phyloP scores from a whole-genome alignment of 2,888 invertebrate genomes.

The Cartodere bifasciata region DNA sequence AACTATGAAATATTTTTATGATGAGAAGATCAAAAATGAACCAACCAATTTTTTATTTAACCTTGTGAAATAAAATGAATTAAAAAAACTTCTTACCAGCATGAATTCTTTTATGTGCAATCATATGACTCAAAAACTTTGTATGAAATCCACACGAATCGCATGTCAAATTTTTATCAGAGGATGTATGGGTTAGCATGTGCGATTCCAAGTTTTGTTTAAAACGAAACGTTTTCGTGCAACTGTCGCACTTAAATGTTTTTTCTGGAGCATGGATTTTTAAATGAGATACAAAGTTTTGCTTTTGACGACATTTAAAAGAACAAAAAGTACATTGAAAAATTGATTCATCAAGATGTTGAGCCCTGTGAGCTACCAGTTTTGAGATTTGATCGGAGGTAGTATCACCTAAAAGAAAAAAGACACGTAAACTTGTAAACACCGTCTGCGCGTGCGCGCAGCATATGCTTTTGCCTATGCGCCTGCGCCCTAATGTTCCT shows the following conservation, averaged over 20 bases:
- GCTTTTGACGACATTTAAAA: conserved; percentile 43
- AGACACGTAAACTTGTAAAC: too few species aligned
- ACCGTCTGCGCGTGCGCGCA: too few species aligned
- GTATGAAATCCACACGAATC: conserved; percentile 56
- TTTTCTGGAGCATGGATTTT: conserved; percentile 45
- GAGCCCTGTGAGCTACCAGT: conserved; percentile 45
- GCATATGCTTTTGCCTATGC: too few species aligned
- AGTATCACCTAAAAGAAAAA: conserved; percentile 34
- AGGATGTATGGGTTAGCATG: conserved; percentile 40
- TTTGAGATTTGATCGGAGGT: conserved; percentile 38
- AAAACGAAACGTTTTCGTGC: conserved; percentile 44
- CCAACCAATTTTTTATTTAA: background rate
- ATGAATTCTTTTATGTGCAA: conserved; percentile 51
- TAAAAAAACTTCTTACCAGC: conserved; percentile 31
- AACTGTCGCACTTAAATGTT: conserved; percentile 44
- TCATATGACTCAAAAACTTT: conserved; percentile 51
- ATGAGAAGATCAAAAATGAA: background rate
- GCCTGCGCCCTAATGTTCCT: too few species aligned
- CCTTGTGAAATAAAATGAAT: conserved; percentile 4
- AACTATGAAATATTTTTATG: background rate
- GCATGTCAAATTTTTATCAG: conserved; percentile 46
- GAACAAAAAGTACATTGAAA: conserved; percentile 42
- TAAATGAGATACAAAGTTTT: conserved; percentile 45
- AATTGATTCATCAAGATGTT: conserved; percentile 39
- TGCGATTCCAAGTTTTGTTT: conserved; percentile 48